phyloP scores from a whole-genome alignment of 2,888 invertebrate species.

The Epiblema foenella region DNA sequence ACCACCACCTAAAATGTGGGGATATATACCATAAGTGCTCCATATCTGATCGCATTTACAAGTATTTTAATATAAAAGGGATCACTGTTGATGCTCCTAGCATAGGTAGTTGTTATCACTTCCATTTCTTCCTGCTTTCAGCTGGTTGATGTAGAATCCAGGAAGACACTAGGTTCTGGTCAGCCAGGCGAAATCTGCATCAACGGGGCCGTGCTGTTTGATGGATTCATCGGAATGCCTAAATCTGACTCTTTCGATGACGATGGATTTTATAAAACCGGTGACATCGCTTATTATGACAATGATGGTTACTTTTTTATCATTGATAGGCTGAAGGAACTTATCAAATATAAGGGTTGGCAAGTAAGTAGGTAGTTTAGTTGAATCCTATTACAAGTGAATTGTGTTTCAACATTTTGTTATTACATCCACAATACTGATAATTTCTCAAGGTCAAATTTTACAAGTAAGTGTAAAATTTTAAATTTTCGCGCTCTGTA shows the following conservation, averaged over 20 bases:
- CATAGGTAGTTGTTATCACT: background rate
- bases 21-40: too few species aligned
- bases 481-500: too few species aligned
- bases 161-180: constrained; percentile 62
- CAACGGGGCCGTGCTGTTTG: constrained; percentile 65
- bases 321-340: constrained; percentile 71
- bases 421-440: too few species aligned
- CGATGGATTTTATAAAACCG: constrained; percentile 70
- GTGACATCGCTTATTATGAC: constrained; percentile 72
- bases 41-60: too few species aligned
- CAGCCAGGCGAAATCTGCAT: constrained; percentile 67
- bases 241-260: constrained; percentile 59
- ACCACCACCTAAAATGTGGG: too few species aligned
- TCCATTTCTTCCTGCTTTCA: constrained; percentile 49
- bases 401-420: too few species aligned
- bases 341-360: constrained; percentile 72
- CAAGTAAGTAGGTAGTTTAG: constrained; percentile 59
- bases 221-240: constrained; percentile 65
- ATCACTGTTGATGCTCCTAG: too few species aligned
- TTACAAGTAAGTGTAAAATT: too few species aligned
- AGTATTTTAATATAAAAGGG: too few species aligned
- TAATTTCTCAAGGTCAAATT: too few species aligned
- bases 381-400: too few species aligned
- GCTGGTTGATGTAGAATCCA: constrained; percentile 66
- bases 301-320: constrained; percentile 68